These are phyloP conservation scores for Caenorhabditis sulstoni DNA, from an alignment of 2,888 invertebrate genomes.

Conservation along the genomic window DNA sequence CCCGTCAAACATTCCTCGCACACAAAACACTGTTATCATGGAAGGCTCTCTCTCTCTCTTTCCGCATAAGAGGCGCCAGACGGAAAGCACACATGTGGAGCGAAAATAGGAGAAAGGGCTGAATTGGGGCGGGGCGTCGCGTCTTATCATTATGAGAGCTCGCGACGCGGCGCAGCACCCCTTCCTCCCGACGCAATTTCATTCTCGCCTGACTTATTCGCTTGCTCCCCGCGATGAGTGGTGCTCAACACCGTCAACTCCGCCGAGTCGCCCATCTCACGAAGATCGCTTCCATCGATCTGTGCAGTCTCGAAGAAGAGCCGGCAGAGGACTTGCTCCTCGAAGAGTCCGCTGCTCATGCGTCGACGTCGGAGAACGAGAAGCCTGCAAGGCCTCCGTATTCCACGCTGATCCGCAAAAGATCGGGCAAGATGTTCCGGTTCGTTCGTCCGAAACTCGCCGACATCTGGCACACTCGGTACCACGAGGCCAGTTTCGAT, in stretches of 20 bases:
- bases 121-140: conserved; percentile 3
- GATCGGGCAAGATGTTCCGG: conserved; percentile 20
- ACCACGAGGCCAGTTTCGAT: conserved; percentile 62
- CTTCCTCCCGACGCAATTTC: conserved; percentile 24
- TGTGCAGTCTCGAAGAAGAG: conserved; percentile 55
- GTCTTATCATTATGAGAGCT: conserved; percentile 5
- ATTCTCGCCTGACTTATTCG: conserved; percentile 8
- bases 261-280: conserved; percentile 40
- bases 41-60: neutral
- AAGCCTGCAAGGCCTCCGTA: conserved; percentile 27
- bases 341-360: conserved; percentile 20
- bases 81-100: conserved; percentile 14
- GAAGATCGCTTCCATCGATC: conserved; percentile 56
- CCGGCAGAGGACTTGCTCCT: conserved; percentile 23
- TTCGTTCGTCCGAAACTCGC: conserved; percentile 56
- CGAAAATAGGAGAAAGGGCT: conserved; percentile 14
- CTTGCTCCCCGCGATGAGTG: conserved; percentile 20
- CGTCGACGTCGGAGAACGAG: conserved; percentile 21
- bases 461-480: conserved; percentile 55
- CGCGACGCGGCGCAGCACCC: conserved; percentile 10
- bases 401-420: conserved; percentile 50
- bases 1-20: conserved; percentile 23
- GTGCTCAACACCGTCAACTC: conserved; percentile 44
- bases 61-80: conserved; percentile 14
- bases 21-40: conserved; percentile 26